Evolutionary conservation across 2,113 vertebrate species (phyloP).

Genomic region (Heloderma charlesbogerti): DNA sequence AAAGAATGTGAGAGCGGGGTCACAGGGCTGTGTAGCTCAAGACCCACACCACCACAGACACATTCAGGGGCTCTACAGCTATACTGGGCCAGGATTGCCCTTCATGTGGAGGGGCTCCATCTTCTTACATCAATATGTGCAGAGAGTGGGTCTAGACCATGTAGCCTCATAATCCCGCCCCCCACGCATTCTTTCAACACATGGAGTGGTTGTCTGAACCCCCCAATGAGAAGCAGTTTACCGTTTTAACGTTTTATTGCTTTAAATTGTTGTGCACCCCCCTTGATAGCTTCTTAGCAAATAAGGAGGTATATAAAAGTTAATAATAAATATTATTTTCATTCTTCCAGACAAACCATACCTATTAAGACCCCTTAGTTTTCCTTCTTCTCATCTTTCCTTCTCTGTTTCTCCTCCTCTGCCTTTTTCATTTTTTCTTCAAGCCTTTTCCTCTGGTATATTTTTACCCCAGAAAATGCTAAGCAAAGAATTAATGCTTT

Average conservation of each 20-base stretch:
- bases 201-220: background rate
- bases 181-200: background rate
- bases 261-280: too few species aligned
- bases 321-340: background rate
- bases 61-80: too few species aligned
- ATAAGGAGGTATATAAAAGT: too few species aligned
- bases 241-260: too few species aligned
- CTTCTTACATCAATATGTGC: background rate
- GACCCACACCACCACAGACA: too few species aligned
- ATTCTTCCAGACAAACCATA: background rate
- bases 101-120: background rate
- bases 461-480: constrained; percentile 89
- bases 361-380: constrained; percentile 72
- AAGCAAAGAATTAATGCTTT: constrained; percentile 94
- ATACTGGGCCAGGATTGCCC: background rate
- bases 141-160: background rate
- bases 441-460: constrained; percentile 86
- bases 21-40: background rate
- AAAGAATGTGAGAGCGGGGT: background rate
- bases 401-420: constrained; percentile 68
- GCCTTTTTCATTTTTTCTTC: constrained; percentile 81
- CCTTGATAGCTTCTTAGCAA: too few species aligned
- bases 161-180: background rate
- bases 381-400: constrained; percentile 79
- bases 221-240: background rate